These are phyloP conservation scores for Dexiosoma caninum DNA, from an alignment of 2,888 invertebrate genomes.

Conservation along the genomic window DNA sequence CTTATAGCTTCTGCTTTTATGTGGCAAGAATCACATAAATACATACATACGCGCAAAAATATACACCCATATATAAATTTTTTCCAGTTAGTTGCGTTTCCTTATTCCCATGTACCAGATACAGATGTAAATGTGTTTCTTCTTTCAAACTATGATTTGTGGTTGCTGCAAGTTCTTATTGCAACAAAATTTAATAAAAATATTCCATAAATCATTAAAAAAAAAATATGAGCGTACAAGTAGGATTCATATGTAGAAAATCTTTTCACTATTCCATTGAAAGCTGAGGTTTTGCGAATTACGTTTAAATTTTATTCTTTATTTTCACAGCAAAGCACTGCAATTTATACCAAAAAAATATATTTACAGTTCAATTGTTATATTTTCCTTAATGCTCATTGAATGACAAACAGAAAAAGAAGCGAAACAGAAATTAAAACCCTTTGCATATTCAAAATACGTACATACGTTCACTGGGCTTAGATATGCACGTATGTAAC, in stretches of 20 bases:
- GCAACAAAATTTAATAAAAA: constrained; percentile 9
- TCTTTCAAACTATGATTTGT: constrained; percentile 22
- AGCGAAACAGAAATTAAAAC: neutral
- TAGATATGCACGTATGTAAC: neutral
- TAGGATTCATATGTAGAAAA: no score
- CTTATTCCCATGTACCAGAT: constrained; percentile 6
- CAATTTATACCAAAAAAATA: constrained; percentile 23
- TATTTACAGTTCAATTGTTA: constrained; percentile 60
- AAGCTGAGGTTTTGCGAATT: neutral
- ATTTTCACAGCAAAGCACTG: neutral
- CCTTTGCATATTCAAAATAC: neutral
- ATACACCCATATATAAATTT: no score
- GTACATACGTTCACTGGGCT: neutral
- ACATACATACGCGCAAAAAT: no score
- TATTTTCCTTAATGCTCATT: constrained; percentile 46
- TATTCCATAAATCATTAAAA: constrained; percentile 23
- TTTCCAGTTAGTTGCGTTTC: neutral
- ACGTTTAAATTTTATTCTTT: neutral
- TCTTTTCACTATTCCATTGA: neutral
- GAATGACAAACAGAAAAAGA: constrained; percentile 18
- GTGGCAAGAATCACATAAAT: no score
- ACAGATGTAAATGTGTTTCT: neutral
- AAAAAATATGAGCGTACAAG: neutral
- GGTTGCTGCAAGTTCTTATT: neutral
- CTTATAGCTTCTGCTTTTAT: no score